Base-by-base conservation (phyloP, 35 echinoderm and acorn worm genomes). In the Amphiura filiformis region DNA sequence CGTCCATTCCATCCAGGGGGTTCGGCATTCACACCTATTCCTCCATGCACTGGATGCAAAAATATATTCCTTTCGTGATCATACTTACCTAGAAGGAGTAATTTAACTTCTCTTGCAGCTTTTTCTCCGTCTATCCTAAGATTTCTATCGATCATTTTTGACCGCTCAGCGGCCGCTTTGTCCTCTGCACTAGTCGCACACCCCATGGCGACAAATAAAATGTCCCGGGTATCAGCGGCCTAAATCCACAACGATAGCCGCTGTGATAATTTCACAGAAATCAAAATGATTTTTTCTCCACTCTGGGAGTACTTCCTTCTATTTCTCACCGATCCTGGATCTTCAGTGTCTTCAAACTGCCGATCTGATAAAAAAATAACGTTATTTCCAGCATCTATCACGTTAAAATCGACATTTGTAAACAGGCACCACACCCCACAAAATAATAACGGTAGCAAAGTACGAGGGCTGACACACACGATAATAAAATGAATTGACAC, bases 101-200 rank as follows among this genome's bases (percentile, higher is more conserved):
- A 99, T 94, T 99, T 99, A 39, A 99, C 96, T 93, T 99, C 96
- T 85, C 96, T 94, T 84, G 96, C 96, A 84, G 96, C 96, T 79
- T 99, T 99, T 95, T 99, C 96, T 26, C 96, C 96, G 75, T 99
- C 96, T 88, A 94, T 81, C 82, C 96, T 87, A 80, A 99, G 88
- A 92, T 99, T 99, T 95, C 93, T 94, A 78, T 99, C 96, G 56
- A 99, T 99, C 90, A 90, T 89, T 92, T 94, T 94, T 78, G 96
- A 99, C 88, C 96, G 93, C 90, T 99, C 96, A 84, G 96, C 96
- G 84, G 96, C 96, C 65, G 96, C 96, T 88, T 99, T 99, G 90
- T 99, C 96, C 89, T 99, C 96, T 38, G 96, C 96, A 87, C 96
- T 99, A 32, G 93, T 94, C 86, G 96, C 93, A 89, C 96, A 99